Conservation (phyloP, 2,113 vertebrate species). For the Petrocephalus zakoni region DNA sequence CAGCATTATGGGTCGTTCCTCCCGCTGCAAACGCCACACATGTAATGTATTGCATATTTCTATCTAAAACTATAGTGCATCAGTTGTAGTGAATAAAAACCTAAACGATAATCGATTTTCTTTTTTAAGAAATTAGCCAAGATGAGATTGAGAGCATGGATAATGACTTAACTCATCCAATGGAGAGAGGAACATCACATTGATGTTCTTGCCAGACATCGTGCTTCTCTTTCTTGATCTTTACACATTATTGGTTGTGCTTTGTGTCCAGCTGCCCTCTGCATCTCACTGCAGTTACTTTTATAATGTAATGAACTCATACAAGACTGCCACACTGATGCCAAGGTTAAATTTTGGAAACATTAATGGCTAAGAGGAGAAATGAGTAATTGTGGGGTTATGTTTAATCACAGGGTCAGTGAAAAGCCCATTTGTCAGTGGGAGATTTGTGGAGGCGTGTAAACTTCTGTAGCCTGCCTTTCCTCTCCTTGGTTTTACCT, state of each 20-base stretch:
- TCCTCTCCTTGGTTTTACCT: slow-evolving; percentile 10
- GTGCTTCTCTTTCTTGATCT: background rate
- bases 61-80: background rate
- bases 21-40: no score
- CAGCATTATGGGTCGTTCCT: no score
- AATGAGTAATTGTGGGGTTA: background rate
- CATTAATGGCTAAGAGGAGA: background rate
- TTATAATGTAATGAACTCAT: background rate
- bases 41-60: background rate
- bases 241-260: background rate
- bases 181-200: background rate
- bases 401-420: slow-evolving; percentile 8
- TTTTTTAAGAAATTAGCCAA: background rate
- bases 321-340: background rate
- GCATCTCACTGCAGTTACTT: background rate
- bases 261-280: background rate
- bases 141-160: background rate
- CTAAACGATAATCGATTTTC: background rate
- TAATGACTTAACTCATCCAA: slow-evolving; percentile 1
- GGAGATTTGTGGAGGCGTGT: background rate
- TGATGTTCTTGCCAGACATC: background rate
- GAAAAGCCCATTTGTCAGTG: slow-evolving; percentile 4
- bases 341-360: background rate
- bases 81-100: background rate
- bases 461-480: background rate